Base-by-base conservation (phyloP, 1,140 invertebrate species). In the Linepithema humile region DNA sequence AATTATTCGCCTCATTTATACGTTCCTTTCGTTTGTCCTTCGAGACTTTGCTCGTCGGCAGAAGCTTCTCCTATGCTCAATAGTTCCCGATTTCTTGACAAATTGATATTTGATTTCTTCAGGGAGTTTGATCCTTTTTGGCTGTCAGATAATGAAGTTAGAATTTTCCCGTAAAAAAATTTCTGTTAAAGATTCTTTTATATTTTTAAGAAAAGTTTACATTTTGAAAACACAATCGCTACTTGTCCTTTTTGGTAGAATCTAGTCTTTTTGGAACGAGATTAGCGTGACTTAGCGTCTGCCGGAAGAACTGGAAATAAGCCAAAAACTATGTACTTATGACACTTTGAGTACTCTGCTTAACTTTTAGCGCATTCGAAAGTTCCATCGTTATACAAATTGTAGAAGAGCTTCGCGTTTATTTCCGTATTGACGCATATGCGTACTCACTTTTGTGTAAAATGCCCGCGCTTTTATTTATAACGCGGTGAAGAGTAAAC, bases 261-360 rank as follows among this genome's bases (percentile, higher is more conserved):
- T 3, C 26, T 17, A 75, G 40, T 64, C 59, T 50, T 23, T 65
- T 48, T 48, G 26, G 40, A 4, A 40, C 12, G 59, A 77, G 64
- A 75, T 75, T 50, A 65, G 12, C 32, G 43, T 67, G 59, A 38
- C 74, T 65, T 67, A 64, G n/a, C 26, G 32, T 32, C n/a, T 20
- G 23, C 29, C 43, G 15, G 38, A 17, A 29, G 32, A 38, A 12
- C 23, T 77, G 74, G 60, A 67, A 77, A 65, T 60, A 35, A 67
- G 60, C 74, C 74, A 77, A 60, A 67, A 77, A 77, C 67, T 50
- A 77, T 67, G n/a, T n/a, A n/a, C n/a, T n/a, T 43, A 23, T 35
- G 1, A 40, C 9, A 29, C 74, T 77, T 77, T 77, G 74, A 77
- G 17, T 20, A 17, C 57, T 65, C 60, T 43, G 50, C n/a, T 77